These are phyloP conservation scores for Hoplodrina blanda DNA, from an alignment of 2,888 invertebrate genomes.

Conservation along the genomic window DNA sequence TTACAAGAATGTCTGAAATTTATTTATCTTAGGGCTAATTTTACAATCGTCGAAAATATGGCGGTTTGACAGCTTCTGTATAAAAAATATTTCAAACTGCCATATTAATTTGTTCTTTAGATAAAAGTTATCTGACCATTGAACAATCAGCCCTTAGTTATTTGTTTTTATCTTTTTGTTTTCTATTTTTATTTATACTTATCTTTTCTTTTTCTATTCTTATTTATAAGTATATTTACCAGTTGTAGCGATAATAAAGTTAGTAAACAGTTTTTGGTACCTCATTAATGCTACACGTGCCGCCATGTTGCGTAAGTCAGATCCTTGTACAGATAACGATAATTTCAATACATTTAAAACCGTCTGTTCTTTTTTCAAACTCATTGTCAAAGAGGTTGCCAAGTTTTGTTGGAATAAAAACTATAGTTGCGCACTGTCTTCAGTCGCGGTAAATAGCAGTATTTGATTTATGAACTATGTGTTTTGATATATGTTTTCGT, in stretches of 20 bases:
- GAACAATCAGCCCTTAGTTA: too few relatives aligned
- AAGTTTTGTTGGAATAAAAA: slow-evolving; percentile 42
- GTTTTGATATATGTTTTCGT: slow-evolving; percentile 44
- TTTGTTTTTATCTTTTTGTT: too few relatives aligned
- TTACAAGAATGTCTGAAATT: too few relatives aligned
- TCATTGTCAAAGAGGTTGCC: slow-evolving; percentile 52
- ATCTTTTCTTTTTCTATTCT: too few relatives aligned
- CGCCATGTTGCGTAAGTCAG: slow-evolving; percentile 40
- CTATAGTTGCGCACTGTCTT: slow-evolving; percentile 22
- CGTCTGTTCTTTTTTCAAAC: slow-evolving; percentile 42
- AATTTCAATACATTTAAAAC: slow-evolving; percentile 56
- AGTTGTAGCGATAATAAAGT: neutral
- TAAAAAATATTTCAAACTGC: too few relatives aligned
- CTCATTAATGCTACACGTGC: slow-evolving; percentile 50
- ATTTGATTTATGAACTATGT: slow-evolving; percentile 55
- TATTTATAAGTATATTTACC: too few relatives aligned
- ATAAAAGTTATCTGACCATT: too few relatives aligned
- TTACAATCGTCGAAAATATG: too few relatives aligned
- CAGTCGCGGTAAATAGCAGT: slow-evolving; percentile 37
- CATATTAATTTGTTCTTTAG: too few relatives aligned
- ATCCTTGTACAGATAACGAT: slow-evolving; percentile 45
- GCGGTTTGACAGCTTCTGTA: too few relatives aligned
- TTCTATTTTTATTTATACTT: too few relatives aligned
- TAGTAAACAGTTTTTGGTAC: slow-evolving; percentile 23
- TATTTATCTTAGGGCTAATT: too few relatives aligned